Evolutionary conservation across 2,888 invertebrate species (phyloP).

Genomic region (Myopa testacea): DNA sequence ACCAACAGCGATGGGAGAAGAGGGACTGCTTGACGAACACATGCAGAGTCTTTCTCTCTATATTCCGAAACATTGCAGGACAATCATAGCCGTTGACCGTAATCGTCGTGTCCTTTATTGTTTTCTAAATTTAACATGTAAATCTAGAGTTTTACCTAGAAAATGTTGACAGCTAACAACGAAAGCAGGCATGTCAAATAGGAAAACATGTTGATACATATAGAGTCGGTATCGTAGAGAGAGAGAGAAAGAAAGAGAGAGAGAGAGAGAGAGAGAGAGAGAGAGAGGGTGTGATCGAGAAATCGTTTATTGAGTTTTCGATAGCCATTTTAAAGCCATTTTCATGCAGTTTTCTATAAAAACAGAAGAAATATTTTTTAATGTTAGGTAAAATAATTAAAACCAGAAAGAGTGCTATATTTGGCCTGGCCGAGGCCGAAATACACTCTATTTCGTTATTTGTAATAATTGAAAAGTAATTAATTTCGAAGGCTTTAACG

Average conservation of each 20-base stretch:
- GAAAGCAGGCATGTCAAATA: slow-evolving; percentile 19
- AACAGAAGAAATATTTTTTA: too few relatives aligned
- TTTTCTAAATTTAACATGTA: slow-evolving; percentile 10
- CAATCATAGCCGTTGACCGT: slow-evolving; percentile 11
- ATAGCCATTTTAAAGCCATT: too few relatives aligned
- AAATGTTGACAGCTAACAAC: slow-evolving; percentile 23
- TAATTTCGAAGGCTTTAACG: too few relatives aligned
- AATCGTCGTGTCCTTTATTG: background rate
- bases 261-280: background rate
- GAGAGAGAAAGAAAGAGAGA: background rate
- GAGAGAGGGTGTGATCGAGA: too few relatives aligned
- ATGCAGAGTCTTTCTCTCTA: background rate
- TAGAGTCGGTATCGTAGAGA: background rate
- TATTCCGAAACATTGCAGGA: background rate
- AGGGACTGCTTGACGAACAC: background rate
- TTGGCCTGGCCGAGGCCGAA: too few relatives aligned
- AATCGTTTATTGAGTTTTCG: too few relatives aligned
- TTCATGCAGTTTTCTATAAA: too few relatives aligned
- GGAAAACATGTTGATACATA: background rate
- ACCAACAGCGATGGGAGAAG: background rate
- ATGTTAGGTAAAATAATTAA: too few relatives aligned
- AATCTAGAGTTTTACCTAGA: slow-evolving; percentile 6
- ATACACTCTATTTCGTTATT: too few relatives aligned
- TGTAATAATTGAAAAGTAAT: too few relatives aligned
- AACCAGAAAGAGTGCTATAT: too few relatives aligned